Evolutionary conservation across 2,888 invertebrate genomes (phyloP), one percentile per base, ranked within the genome.

Genomic region (Pyrocoelia pectoralis): DNA sequence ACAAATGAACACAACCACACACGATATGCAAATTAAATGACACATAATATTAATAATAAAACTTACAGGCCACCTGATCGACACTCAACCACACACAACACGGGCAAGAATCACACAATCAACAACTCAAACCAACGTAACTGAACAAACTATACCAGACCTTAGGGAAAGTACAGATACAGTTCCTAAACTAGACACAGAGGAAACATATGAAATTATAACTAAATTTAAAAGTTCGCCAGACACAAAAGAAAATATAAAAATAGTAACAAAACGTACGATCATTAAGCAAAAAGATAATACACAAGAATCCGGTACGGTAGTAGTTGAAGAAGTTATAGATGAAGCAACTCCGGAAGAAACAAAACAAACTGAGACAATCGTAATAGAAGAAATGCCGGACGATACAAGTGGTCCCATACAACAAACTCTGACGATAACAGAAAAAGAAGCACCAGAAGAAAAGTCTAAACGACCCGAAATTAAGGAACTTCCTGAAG

Each of bases 161-260:
- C 73, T 76, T 68, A 73, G 72, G 74, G 72, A 75, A 73, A 74
- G 78, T 72, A 75, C 71, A 68, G 70, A 75, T 68, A 73, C 66
- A 62, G 65, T 68, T 66, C 63, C 62, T 17, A 63, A 76, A 61
- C 59, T 66, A 29, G 65, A 72, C 17, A 74, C 72, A 66, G 74
- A 86, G 80, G 86, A 87, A 83, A 82, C 83, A 43, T 85, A 86
- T 78, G 87, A 87, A 82, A 86, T 87, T 13, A 76, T 87, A 38
- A 87, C 86, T 0, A 87, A 85, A 78, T 87, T 87, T 70, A 79
- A 84, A 68, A 81, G 83, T 75, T 76, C 81, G 41, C 82, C 85
- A 8, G 85, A 83, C 17, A 80, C 82, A 57, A 78, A 79, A n/a
- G 85, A 85, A 77, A 84, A 85, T 5, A 83, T 82, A 62, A 83